phyloP scores from a whole-genome alignment of 1,140 invertebrate species.

The Bombus breviceps region DNA sequence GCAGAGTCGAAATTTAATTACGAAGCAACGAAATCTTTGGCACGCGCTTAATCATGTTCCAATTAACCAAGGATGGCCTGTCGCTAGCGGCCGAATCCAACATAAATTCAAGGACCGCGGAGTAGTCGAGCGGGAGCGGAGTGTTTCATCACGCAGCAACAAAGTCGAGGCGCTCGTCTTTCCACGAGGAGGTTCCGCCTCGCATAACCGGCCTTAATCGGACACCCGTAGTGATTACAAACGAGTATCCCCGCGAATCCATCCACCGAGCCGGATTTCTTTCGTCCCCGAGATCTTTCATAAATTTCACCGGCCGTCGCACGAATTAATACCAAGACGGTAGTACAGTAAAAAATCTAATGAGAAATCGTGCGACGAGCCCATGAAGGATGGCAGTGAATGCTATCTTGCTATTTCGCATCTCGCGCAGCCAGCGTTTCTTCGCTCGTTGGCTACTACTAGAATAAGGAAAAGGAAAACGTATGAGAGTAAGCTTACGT shows the following conservation, averaged over 20 bases:
- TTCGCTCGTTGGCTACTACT: not conserved
- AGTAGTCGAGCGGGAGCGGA: not conserved
- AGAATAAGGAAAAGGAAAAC: not conserved
- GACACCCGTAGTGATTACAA: conserved; percentile 60
- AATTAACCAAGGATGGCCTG: not conserved
- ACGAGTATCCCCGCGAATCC: conserved; percentile 46
- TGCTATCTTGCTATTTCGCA: conserved; percentile 47
- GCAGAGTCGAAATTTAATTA: conserved; percentile 36
- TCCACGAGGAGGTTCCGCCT: conserved; percentile 23
- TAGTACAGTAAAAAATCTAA: conserved; percentile 63
- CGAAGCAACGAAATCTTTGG: conserved; percentile 12
- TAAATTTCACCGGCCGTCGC: conserved; percentile 48
- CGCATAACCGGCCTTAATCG: conserved; percentile 52
- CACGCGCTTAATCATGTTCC: conserved; percentile 28
- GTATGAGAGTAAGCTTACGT: not conserved
- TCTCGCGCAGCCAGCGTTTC: not conserved
- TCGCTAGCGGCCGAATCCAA: not conserved
- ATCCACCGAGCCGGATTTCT: conserved; percentile 46
- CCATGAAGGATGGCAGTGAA: conserved; percentile 55
- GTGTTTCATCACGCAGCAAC: not conserved
- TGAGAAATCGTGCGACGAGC: conserved; percentile 62
- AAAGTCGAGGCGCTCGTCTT: conserved; percentile 25
- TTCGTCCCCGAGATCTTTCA: conserved; percentile 44
- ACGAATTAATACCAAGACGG: conserved; percentile 53
- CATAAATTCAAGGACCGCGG: conserved; percentile 13